These are phyloP conservation scores for Petrocephalus sullivani DNA, from an alignment of 2,797 vertebrate genomes.

Conservation along the genomic window DNA sequence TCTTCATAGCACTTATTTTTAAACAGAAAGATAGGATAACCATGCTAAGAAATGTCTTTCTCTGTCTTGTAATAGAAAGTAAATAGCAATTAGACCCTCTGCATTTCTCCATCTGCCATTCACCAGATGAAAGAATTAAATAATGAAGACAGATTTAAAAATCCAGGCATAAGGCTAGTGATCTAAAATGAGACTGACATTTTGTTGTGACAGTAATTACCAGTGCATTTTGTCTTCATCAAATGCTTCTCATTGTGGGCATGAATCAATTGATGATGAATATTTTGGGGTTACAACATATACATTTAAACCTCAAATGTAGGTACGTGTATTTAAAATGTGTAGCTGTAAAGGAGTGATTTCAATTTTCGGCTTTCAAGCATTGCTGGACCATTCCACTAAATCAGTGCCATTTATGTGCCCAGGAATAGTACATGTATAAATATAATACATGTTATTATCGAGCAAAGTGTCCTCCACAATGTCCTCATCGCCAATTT, in stretches of 20 bases:
- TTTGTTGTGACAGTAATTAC: neutral
- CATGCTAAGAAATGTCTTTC: neutral
- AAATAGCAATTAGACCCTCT: neutral
- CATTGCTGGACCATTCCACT: too few relatives aligned
- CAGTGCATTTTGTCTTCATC: neutral
- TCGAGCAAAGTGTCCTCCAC: too few relatives aligned
- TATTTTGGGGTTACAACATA: neutral
- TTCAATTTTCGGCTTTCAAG: neutral
- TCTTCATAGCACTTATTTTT: neutral
- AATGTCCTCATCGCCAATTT: too few relatives aligned
- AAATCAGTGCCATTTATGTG: too few relatives aligned
- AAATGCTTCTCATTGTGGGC: neutral
- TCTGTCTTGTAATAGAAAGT: neutral
- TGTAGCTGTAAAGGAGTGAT: neutral
- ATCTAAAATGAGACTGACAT: neutral
- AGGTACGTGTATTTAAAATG: neutral
- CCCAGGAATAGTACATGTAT: too few relatives aligned
- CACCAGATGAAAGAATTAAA: neutral
- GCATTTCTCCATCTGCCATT: neutral
- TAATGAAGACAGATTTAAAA: neutral
- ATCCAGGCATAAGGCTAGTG: neutral
- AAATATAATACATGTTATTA: too few relatives aligned
- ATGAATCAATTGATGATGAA: neutral
- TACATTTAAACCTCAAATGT: neutral
- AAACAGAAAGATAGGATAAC: neutral